Evolutionary conservation across 2,888 invertebrate species (phyloP).

Genomic region (Macrosiphum euphorbiae): DNA sequence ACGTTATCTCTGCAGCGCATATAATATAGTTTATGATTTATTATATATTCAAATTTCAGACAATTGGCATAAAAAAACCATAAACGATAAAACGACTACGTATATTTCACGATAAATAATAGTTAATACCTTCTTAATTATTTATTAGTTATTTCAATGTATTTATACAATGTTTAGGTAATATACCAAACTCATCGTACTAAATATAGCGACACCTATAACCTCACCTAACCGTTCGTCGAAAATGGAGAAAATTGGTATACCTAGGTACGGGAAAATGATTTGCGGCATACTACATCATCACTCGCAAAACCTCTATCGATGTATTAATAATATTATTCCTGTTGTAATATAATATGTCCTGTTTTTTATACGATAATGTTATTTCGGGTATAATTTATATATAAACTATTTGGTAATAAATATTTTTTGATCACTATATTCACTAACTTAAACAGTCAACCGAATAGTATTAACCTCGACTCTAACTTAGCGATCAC

Average conservation of each 20-base stretch:
- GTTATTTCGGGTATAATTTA: too few species aligned
- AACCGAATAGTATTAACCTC: too few species aligned
- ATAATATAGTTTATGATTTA: background rate
- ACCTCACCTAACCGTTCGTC: background rate
- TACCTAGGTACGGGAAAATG: background rate
- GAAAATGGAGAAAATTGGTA: background rate
- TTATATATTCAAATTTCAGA: background rate
- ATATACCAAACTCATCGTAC: background rate
- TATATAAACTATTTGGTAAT: too few species aligned
- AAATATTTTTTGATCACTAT: too few species aligned
- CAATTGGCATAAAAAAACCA: background rate
- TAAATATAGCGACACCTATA: background rate
- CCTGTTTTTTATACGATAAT: background rate
- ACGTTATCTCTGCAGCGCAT: background rate
- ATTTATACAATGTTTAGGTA: background rate
- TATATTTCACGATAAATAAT: background rate
- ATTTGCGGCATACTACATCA: background rate
- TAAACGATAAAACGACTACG: background rate
- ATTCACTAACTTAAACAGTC: too few species aligned
- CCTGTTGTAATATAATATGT: too few species aligned
- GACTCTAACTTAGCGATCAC: too few species aligned
- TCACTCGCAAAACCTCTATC: background rate
- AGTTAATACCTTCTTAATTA: background rate
- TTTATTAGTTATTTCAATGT: background rate
- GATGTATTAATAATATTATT: background rate